These are phyloP conservation scores for Allacma fusca DNA, from an alignment of 2,888 invertebrate species.

Conservation along the genomic window DNA sequence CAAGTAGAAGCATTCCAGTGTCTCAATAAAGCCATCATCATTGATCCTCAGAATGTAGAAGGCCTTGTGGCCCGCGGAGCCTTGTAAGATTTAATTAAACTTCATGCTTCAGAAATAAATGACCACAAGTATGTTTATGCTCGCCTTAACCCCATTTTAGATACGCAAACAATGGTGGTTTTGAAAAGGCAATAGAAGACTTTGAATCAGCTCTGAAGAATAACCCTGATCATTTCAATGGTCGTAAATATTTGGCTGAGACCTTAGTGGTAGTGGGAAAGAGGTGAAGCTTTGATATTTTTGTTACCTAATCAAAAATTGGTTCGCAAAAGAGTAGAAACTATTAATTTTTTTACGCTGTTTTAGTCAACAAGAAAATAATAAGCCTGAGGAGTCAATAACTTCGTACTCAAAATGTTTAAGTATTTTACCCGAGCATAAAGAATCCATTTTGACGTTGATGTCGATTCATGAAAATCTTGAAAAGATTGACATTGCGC, in stretches of 20 bases:
- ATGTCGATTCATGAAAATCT: slow-evolving; percentile 49
- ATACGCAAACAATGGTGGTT: slow-evolving; percentile 91
- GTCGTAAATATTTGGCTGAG: slow-evolving; percentile 92
- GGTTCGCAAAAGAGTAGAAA: neutral
- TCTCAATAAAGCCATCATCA: slow-evolving; percentile 89
- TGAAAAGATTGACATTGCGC: slow-evolving; percentile 52
- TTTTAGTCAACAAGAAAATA: slow-evolving; percentile 82
- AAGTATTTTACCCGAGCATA: slow-evolving; percentile 83
- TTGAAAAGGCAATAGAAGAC: slow-evolving; percentile 91
- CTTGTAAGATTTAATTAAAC: slow-evolving; percentile 67
- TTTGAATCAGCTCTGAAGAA: slow-evolving; percentile 89
- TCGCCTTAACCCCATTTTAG: slow-evolving; percentile 65
- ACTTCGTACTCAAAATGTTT: slow-evolving; percentile 84
- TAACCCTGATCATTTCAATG: slow-evolving; percentile 90
- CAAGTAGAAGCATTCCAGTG: slow-evolving; percentile 95
- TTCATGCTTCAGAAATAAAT: neutral
- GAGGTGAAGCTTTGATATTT: slow-evolving; percentile 63
- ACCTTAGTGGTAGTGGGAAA: slow-evolving; percentile 88
- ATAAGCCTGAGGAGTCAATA: slow-evolving; percentile 82
- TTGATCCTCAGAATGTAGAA: slow-evolving; percentile 90
- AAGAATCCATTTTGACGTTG: slow-evolving; percentile 72
- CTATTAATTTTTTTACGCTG: slow-evolving; percentile 13
- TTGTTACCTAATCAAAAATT: neutral
- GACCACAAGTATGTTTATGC: too few relatives aligned
- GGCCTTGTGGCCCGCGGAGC: slow-evolving; percentile 91